These are phyloP conservation scores for Epistrophella euchroma DNA, from an alignment of 2,888 invertebrate species.

Conservation along the genomic window DNA sequence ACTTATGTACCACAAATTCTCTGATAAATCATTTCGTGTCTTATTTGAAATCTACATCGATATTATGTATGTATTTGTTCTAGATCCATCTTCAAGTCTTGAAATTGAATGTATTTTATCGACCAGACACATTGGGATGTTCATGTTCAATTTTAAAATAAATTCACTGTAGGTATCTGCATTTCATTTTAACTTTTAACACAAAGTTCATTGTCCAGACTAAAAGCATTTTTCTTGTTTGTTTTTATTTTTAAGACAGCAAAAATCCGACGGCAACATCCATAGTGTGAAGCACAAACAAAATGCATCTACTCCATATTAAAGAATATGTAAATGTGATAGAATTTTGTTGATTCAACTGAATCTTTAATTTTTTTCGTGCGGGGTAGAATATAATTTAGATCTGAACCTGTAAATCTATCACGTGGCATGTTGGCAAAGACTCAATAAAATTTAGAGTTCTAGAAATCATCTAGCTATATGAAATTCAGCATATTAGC, in stretches of 20 bases:
- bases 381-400: not conserved
- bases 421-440: not conserved
- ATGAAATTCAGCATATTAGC: not conserved
- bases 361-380: conserved; percentile 3
- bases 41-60: not conserved
- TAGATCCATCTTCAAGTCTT: not conserved
- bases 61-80: too few species aligned
- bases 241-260: too few species aligned
- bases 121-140: conserved; percentile 14
- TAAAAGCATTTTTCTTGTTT: too few species aligned
- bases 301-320: not conserved
- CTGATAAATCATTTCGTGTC: not conserved
- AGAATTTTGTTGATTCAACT: not conserved
- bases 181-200: not conserved
- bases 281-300: too few species aligned
- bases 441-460: not conserved
- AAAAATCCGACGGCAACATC: too few species aligned
- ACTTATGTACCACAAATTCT: not conserved
- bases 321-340: not conserved
- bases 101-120: not conserved
- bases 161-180: not conserved
- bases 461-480: conserved; percentile 5
- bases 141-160: not conserved
- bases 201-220: conserved; percentile 26
- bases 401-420: conserved; percentile 16